Percentiles rank a stretch among this genome's conserved stretches.
phyloP scores from a whole-genome alignment of 1,140 invertebrate genomes.

The Eriosoma lanigerum region DNA sequence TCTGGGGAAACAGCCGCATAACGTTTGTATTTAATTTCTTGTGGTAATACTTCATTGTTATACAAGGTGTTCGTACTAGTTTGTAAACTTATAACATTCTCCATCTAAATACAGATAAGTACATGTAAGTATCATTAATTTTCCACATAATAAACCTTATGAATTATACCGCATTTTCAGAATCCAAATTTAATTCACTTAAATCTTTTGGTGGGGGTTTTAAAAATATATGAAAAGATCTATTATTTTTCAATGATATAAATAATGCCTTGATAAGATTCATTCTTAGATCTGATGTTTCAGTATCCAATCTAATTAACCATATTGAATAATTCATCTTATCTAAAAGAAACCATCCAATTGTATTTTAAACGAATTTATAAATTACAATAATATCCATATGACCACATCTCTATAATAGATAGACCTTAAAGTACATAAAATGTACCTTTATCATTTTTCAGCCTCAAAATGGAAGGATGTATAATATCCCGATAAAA shows the following conservation, averaged over 20 bases:
- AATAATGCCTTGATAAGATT: background rate
- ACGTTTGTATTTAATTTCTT: background rate
- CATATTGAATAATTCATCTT: slow-evolving; percentile 1
- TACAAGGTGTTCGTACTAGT: background rate
- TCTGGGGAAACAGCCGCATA: slow-evolving; percentile 8
- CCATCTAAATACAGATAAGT: slow-evolving; percentile 1
- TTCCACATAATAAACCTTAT: background rate
- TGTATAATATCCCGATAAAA: background rate
- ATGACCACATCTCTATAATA: too few species aligned
- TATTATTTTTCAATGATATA: background rate
- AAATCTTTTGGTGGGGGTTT: background rate
- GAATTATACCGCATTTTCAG: background rate
- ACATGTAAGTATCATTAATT: background rate
- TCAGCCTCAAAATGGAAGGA: background rate
- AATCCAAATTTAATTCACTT: background rate
- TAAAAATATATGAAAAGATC: background rate
- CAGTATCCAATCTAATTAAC: background rate
- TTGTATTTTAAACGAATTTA: background rate
- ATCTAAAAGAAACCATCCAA: background rate
- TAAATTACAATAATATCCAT: background rate
- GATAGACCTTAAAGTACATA: too few species aligned
- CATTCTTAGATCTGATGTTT: background rate
- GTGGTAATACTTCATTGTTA: background rate
- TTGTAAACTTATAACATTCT: slow-evolving; percentile 4
- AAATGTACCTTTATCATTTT: slow-evolving; percentile 1